Evolutionary conservation across 2,113 vertebrate genomes (phyloP).

Genomic region (Toxotes chatareus): DNA sequence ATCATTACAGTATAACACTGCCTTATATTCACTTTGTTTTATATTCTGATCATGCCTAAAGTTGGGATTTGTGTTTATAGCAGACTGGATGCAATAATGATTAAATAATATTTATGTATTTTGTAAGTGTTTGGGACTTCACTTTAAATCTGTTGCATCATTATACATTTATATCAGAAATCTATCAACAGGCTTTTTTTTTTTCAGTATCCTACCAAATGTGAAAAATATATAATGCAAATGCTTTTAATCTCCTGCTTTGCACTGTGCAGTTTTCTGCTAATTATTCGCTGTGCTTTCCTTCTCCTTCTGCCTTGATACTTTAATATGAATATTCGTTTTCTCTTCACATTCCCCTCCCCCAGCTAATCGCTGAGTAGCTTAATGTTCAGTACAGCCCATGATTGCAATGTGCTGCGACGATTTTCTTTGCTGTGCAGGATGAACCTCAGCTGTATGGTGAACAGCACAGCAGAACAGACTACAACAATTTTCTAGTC

Average conservation of each 20-base stretch:
- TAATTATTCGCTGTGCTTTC: background rate
- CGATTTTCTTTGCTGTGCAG: conserved; percentile 41
- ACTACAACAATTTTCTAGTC: conserved; percentile 55
- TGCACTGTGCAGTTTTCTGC: conserved; percentile 8
- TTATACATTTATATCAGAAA: background rate
- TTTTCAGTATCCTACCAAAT: conserved; percentile 8
- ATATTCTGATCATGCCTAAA: background rate
- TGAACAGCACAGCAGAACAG: conserved; percentile 33
- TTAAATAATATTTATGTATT: background rate
- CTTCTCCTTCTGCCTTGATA: conserved; percentile 16
- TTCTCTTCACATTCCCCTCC: conserved; percentile 52
- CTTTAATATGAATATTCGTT: conserved; percentile 54
- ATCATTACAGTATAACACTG: background rate
- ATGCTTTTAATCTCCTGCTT: background rate
- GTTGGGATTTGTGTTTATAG: background rate
- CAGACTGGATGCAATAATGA: background rate
- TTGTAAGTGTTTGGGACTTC: background rate
- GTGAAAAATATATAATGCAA: conserved; percentile 2
- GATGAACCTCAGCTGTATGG: conserved; percentile 28
- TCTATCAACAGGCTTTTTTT: background rate
- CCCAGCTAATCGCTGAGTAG: conserved; percentile 61
- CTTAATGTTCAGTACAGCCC: conserved; percentile 69
- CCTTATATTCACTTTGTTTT: conserved; percentile 5
- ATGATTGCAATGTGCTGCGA: conserved; percentile 54
- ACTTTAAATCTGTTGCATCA: conserved; percentile 16